A percentile compares a stretch with the other conserved stretches of the same genome.
phyloP scores from a whole-genome alignment of 2,797 vertebrate species.

The Mionectes olivaceus region DNA sequence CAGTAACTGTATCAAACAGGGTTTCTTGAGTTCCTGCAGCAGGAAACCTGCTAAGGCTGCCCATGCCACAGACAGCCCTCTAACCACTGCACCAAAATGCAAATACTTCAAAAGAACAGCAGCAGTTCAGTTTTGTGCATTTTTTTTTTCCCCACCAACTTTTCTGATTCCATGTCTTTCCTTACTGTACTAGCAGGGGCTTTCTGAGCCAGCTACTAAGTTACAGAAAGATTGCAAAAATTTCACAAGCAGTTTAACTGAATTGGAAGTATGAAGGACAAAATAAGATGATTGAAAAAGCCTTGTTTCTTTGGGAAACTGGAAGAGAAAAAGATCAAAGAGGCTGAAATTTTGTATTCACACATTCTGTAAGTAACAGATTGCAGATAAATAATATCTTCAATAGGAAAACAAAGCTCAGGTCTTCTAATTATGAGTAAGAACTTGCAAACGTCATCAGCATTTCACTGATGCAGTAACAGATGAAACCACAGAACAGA shows the following conservation, averaged over 20 bases:
- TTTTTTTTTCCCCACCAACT: neutral
- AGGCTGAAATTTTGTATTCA: neutral
- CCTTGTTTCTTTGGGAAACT: neutral
- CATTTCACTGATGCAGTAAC: neutral
- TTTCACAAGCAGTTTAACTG: neutral
- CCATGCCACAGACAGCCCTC: neutral
- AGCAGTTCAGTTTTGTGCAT: neutral
- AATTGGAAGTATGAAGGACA: neutral
- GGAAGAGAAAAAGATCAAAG: neutral
- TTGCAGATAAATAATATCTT: neutral
- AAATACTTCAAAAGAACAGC: neutral
- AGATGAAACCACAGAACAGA: neutral
- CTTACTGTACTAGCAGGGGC: neutral
- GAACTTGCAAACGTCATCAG: neutral
- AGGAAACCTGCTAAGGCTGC: neutral
- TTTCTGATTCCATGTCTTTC: neutral
- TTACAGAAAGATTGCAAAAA: neutral
- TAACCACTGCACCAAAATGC: neutral
- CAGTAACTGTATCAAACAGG: neutral
- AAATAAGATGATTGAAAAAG: neutral
- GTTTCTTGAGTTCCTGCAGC: neutral
- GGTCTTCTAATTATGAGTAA: neutral
- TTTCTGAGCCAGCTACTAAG: neutral
- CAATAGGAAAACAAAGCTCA: neutral
- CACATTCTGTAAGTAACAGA: neutral